Percentiles rank a stretch among this genome's conserved stretches.
Conservation (phyloP, 1,140 invertebrate species). For the Drosophila sulfurigaster region DNA sequence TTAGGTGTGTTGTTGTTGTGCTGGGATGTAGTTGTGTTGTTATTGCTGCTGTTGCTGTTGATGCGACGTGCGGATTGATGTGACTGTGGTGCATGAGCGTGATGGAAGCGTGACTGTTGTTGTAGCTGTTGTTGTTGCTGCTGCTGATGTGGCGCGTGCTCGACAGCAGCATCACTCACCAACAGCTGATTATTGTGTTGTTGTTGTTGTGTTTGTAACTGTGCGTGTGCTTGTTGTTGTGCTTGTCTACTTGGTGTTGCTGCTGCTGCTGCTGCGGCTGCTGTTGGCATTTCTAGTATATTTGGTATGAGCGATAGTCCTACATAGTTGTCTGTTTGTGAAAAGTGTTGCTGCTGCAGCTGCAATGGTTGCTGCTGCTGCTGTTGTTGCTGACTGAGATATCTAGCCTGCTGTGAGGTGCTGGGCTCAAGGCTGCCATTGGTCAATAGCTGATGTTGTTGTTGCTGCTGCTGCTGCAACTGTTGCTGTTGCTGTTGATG, state of each 20-base stretch:
- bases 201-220: conserved; percentile 19
- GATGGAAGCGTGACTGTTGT: conserved; percentile 62
- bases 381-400: conserved; percentile 57
- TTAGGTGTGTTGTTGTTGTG: conserved; percentile 24
- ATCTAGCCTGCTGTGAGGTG: conserved; percentile 78
- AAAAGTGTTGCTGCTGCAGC: conserved; percentile 76
- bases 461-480: conserved; percentile 46
- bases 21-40: conserved; percentile 44
- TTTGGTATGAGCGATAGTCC: conserved; percentile 80
- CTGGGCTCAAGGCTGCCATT: conserved; percentile 64
- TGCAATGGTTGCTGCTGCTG: conserved; percentile 57
- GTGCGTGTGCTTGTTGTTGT: conserved; percentile 15
- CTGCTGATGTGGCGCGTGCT: conserved; percentile 50
- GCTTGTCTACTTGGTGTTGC: conserved; percentile 63
- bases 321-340: conserved; percentile 82
- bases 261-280: conserved; percentile 41
- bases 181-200: conserved; percentile 60
- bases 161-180: conserved; percentile 65
- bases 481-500: conserved; percentile 61
- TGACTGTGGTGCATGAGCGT: conserved; percentile 36
- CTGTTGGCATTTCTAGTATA: conserved; percentile 69
- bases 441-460: conserved; percentile 38
- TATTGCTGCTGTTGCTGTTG: conserved; percentile 29
- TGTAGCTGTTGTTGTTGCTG: conserved; percentile 45
- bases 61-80: conserved; percentile 46